Base-by-base conservation (phyloP, 2,888 invertebrate species). In the Glyphotaelius pellucidus region DNA sequence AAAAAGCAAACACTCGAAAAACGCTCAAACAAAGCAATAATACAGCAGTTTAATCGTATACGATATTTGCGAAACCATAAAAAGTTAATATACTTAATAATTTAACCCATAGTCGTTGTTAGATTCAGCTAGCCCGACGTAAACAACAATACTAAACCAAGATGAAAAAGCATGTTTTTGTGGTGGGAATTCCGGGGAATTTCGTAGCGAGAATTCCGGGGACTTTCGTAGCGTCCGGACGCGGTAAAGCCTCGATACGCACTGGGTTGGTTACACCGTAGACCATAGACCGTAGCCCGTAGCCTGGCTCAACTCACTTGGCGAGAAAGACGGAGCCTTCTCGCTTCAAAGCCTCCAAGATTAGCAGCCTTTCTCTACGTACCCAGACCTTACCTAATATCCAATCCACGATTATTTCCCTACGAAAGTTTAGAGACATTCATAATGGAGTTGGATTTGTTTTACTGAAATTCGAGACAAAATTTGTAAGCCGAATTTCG, bases 371-470 rank as follows among this genome's bases (percentile, higher is more conserved):
- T 67, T n/a, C 52, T 67, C 19, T 19, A 67, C 67, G n/a, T 67
- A 25, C 67, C 67, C 42, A 86, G 47, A 47, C 86, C 86, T 86
- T 47, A n/a, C 38, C 30, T 30, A 86, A 86, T 86, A 42, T n/a
- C 30, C 14, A 86, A 86, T 86, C 47, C 42, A 86, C 86, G 86
- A 86, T 42, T 15, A 42, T 32, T 38, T 31, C 35, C 32, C 19
- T 25, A 15, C 86, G 15, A n/a, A 86, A 86, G 14, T 86, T 86
- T 86, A 35, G 47, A 86, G 47, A 86, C 86, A 86, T 30, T 86
- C 30, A 47, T 86, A 86, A 86, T 86, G 30, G 86, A 86, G 38
- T 86, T 30, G 86, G 86, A 86, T 86, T 86, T 86, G 86, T 86
- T 47, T 47, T 86, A 47, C n/a, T n/a, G 14, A 86, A 42, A 86